A percentile compares a stretch with the other conserved stretches of the same genome.
phyloP scores from a whole-genome alignment of 2,113 vertebrate genomes.

The Ailurus styani region DNA sequence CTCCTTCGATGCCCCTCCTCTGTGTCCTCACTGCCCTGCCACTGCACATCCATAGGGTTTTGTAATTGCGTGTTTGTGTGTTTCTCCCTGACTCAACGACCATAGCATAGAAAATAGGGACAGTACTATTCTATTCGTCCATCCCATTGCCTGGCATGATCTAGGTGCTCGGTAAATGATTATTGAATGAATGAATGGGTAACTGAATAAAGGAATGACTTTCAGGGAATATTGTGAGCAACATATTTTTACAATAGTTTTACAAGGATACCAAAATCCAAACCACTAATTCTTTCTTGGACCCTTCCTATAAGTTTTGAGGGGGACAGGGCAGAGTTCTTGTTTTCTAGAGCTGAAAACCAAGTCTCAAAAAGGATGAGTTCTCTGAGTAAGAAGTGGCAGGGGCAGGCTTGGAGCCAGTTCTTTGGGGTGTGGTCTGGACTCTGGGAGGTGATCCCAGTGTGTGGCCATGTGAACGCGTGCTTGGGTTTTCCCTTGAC shows the following conservation, averaged over 20 bases:
- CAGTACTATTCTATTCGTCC: not conserved
- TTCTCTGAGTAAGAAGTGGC: not conserved
- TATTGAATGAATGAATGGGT: not conserved
- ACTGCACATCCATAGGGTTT: not conserved
- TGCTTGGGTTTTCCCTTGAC: not conserved
- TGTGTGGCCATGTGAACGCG: accelerated
- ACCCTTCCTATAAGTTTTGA: not conserved
- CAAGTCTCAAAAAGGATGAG: not conserved
- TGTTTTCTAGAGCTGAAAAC: not conserved
- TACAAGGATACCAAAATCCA: not conserved
- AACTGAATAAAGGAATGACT: not conserved
- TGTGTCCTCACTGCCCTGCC: not conserved
- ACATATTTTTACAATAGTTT: not conserved
- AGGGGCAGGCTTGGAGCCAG: not conserved
- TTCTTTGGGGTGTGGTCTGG: not conserved
- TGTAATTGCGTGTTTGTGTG: not conserved
- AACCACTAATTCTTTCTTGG: not conserved
- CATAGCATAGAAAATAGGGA: not conserved
- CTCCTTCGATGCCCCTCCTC: not conserved
- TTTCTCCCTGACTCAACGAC: not conserved
- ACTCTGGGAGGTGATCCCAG: not conserved
- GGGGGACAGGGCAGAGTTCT: not conserved
- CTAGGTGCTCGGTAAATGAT: not conserved
- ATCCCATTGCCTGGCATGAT: not conserved
- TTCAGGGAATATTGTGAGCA: not conserved